phyloP scores from a whole-genome alignment of 1,140 invertebrate genomes.

The Bilobella aurantiaca region DNA sequence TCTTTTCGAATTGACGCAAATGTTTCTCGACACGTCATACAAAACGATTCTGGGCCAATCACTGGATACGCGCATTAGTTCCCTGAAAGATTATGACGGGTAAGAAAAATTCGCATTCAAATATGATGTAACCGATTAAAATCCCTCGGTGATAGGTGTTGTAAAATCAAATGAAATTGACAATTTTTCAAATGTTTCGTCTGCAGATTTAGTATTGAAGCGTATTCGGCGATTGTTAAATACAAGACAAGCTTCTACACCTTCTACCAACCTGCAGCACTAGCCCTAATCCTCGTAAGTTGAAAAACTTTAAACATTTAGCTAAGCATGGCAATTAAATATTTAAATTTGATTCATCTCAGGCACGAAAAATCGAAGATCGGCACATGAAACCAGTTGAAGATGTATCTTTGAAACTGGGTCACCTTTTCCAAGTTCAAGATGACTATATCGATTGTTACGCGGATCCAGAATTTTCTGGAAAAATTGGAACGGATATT shows the following conservation, averaged over 20 bases:
- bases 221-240: conserved; percentile 45
- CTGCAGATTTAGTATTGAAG: conserved; percentile 12
- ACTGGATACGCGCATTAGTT: not conserved
- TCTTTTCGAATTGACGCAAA: not conserved
- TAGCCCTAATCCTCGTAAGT: conserved; percentile 46
- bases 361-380: conserved; percentile 33
- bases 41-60: conserved; percentile 2
- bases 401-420: conserved; percentile 50
- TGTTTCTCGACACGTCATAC: not conserved
- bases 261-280: conserved; percentile 50
- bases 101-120: not conserved
- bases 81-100: not conserved
- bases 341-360: not conserved
- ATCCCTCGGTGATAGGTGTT: too few species aligned
- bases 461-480: conserved; percentile 48
- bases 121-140: not conserved
- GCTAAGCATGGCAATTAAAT: not conserved
- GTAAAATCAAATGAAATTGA: not conserved
- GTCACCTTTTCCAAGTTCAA: conserved; percentile 53
- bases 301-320: not conserved
- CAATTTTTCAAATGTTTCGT: not conserved
- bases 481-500: conserved; percentile 70
- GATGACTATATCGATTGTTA: conserved; percentile 55
- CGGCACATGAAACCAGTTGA: conserved; percentile 38
- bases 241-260: conserved; percentile 59